Conservation (phyloP, 2,888 invertebrate species). For the Aspidiotus rigidus region DNA sequence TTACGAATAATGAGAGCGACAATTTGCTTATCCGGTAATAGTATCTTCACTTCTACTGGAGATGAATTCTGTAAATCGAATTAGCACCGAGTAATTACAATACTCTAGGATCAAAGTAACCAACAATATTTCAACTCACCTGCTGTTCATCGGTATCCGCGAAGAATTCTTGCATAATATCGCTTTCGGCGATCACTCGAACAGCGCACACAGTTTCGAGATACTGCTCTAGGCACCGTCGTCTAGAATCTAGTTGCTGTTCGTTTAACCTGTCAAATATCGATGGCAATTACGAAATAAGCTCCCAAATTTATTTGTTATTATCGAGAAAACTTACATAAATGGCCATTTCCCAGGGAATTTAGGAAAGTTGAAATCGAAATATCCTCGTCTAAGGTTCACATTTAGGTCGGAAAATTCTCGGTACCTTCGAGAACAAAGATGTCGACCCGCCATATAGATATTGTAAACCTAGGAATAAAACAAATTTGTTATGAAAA, state of each 20-base stretch:
- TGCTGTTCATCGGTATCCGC: slow-evolving; percentile 78
- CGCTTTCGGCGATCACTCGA: slow-evolving; percentile 93
- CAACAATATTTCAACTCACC: slow-evolving; percentile 31
- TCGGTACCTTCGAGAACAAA: slow-evolving; percentile 90
- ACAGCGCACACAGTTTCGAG: slow-evolving; percentile 97
- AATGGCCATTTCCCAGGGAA: slow-evolving; percentile 99
- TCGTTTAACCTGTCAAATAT: slow-evolving; percentile 60
- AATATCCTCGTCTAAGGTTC: slow-evolving; percentile 83
- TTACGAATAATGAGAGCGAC: slow-evolving; percentile 80
- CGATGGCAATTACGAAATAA: slow-evolving; percentile 17
- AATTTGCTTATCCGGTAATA: slow-evolving; percentile 84
- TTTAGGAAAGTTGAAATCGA: slow-evolving; percentile 93
- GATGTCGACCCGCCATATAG: slow-evolving; percentile 96
- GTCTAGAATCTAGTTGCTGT: slow-evolving; percentile 88
- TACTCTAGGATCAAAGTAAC: background rate
- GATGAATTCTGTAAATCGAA: slow-evolving; percentile 43
- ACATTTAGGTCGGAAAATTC: slow-evolving; percentile 88
- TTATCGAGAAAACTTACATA: slow-evolving; percentile 46
- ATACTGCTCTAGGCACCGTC: slow-evolving; percentile 93
- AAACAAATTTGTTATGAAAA: background rate
- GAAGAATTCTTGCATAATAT: slow-evolving; percentile 93
- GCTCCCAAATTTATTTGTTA: too few species aligned
- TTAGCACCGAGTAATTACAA: background rate
- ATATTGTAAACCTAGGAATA: slow-evolving; percentile 68
- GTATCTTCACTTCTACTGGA: slow-evolving; percentile 56